phyloP scores from a whole-genome alignment of 2,113 vertebrate genomes.

The Triplophysa dalaica region DNA sequence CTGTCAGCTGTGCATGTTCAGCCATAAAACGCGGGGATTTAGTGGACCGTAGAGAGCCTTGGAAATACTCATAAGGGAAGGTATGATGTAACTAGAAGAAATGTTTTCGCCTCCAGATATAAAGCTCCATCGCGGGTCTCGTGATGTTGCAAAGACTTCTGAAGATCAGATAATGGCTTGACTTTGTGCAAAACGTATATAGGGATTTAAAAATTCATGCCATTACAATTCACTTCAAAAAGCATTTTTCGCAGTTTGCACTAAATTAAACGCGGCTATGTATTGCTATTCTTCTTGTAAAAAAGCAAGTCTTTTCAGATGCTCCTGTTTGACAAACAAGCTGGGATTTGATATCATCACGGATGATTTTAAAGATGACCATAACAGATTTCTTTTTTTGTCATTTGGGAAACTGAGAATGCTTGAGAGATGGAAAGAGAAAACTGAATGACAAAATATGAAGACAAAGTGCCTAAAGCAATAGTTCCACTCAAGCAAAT shows the following conservation, averaged over 20 bases:
- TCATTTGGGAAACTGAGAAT: not conserved
- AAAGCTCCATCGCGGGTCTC: conserved; percentile 23
- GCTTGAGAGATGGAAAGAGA: not conserved
- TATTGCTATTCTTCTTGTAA: not conserved
- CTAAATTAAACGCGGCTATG: not conserved
- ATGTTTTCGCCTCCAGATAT: conserved; percentile 33
- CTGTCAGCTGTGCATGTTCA: conserved; percentile 48
- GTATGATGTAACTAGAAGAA: conserved; percentile 56
- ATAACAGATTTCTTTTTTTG: not conserved
- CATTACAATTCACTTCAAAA: not conserved
- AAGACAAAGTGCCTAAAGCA: conserved; percentile 16
- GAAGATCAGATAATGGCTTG: conserved; percentile 9
- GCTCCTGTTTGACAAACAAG: conserved; percentile 8
- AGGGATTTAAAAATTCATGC: not conserved
- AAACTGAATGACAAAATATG: not conserved
- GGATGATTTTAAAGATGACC: not conserved
- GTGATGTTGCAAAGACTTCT: conserved; percentile 20
- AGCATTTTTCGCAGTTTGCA: not conserved
- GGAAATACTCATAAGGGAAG: conserved; percentile 30
- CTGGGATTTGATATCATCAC: not conserved
- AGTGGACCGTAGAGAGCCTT: conserved; percentile 44
- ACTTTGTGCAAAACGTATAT: not conserved
- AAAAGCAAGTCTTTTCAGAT: not conserved
- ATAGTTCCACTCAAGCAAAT: conserved; percentile 25
- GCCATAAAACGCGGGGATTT: conserved; percentile 50